Evolutionary conservation across 2,113 vertebrate species (phyloP).

Genomic region (Poicephalus meyeri): DNA sequence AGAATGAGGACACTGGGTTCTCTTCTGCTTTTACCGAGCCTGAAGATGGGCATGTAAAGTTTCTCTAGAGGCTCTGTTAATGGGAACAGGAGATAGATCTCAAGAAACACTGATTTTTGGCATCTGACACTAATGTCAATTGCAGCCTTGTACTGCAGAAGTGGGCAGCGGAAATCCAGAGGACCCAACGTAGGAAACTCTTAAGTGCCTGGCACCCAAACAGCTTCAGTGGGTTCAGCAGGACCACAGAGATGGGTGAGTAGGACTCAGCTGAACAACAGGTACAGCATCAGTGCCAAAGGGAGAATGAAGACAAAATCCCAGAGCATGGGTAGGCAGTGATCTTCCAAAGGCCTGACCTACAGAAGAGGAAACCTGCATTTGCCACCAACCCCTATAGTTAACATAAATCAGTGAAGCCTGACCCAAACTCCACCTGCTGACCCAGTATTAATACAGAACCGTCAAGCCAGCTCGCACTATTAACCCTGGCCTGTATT

Average conservation of each 20-base stretch:
- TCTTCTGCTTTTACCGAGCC: not conserved
- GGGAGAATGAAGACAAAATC: not conserved
- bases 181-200: rapidly evolving
- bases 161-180: not conserved
- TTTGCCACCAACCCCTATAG: not conserved
- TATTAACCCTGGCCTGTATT: not conserved
- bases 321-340: not conserved
- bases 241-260: not conserved
- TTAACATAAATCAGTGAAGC: not conserved
- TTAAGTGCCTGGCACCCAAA: rapidly evolving
- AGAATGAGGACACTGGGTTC: not conserved
- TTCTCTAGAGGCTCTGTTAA: not conserved
- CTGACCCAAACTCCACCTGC: not conserved
- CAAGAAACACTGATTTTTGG: not conserved
- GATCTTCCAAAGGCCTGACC: not conserved
- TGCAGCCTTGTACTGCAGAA: not conserved
- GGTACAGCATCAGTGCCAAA: not conserved
- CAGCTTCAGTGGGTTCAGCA: not conserved
- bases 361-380: not conserved
- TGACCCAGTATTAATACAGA: not conserved
- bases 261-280: not conserved
- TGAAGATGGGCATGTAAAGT: rapidly evolving
- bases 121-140: not conserved
- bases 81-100: not conserved
- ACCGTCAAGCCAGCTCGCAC: not conserved